These are phyloP conservation scores for Eudemis profundana DNA, from an alignment of 2,888 invertebrate genomes.

Conservation along the genomic window DNA sequence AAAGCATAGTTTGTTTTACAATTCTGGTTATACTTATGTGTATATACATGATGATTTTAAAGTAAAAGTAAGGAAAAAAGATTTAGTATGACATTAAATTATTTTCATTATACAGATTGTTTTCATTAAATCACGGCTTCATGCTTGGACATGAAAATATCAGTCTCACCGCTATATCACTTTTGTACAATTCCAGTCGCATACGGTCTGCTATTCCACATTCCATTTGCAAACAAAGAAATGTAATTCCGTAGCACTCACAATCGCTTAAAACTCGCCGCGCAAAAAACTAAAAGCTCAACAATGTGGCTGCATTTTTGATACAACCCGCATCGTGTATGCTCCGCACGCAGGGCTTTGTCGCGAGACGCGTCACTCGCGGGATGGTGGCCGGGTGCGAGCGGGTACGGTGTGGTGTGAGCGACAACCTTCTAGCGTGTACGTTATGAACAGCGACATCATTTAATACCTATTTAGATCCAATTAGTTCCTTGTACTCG, in stretches of 20 bases:
- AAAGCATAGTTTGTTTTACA: too few species aligned
- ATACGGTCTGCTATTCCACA: slow-evolving; percentile 29
- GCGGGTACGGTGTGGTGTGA: slow-evolving; percentile 9
- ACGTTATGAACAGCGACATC: too few species aligned
- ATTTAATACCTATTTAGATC: too few species aligned
- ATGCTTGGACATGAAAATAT: neutral
- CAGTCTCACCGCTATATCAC: slow-evolving; percentile 8
- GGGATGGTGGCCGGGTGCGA: neutral
- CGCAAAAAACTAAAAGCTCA: slow-evolving; percentile 39
- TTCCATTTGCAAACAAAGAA: slow-evolving; percentile 43
- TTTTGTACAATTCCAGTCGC: slow-evolving; percentile 6
- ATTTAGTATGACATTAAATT: too few species aligned
- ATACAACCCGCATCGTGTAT: slow-evolving; percentile 33
- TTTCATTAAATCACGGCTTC: neutral
- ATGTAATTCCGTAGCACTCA: slow-evolving; percentile 41
- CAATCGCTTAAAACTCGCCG: slow-evolving; percentile 37
- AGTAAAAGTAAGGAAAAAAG: too few species aligned
- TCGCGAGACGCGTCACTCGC: slow-evolving; percentile 29
- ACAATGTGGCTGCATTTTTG: slow-evolving; percentile 40
- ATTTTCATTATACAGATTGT: neutral
- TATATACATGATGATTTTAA: too few species aligned
- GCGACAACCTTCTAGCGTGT: slow-evolving; percentile 8
- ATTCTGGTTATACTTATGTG: too few species aligned
- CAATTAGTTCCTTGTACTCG: too few species aligned
- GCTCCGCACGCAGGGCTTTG: slow-evolving; percentile 26